phyloP scores from a whole-genome alignment of 2,113 vertebrate species.

The Tricholaema leucomelas region DNA sequence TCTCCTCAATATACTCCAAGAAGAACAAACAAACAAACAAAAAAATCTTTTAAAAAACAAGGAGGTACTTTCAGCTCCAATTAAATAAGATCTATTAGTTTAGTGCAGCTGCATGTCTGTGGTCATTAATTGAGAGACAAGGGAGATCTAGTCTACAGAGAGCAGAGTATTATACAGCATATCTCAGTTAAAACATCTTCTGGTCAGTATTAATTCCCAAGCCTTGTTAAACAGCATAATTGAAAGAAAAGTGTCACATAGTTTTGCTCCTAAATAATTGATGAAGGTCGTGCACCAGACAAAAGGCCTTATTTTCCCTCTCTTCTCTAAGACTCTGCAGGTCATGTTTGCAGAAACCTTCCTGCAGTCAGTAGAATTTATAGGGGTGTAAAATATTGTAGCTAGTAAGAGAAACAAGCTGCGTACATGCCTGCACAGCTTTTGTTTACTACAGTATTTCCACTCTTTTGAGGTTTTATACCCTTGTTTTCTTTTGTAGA shows the following conservation, averaged over 20 bases:
- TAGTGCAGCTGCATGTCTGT: conserved; percentile 9
- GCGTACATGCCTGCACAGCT: not conserved
- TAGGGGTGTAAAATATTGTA: not conserved
- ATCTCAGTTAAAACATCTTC: conserved; percentile 33
- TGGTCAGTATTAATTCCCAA: conserved; percentile 60
- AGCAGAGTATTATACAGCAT: conserved; percentile 32
- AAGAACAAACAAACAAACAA: not conserved
- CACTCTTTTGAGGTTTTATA: not conserved
- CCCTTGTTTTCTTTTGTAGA: not conserved
- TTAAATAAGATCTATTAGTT: conserved; percentile 53
- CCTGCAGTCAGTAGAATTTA: not conserved
- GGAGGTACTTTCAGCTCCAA: not conserved
- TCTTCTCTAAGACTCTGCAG: not conserved
- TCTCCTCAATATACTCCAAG: conserved; percentile 17
- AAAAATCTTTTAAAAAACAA: conserved; percentile 13
- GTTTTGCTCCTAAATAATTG: conserved; percentile 73
- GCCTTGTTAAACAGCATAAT: conserved; percentile 60
- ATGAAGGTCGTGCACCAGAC: conserved; percentile 32
- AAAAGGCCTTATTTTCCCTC: not conserved
- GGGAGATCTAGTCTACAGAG: conserved; percentile 50
- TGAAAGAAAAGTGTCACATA: conserved; percentile 72
- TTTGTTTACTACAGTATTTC: not conserved
- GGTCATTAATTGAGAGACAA: conserved; percentile 68
- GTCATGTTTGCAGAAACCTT: not conserved
- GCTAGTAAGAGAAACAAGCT: not conserved